These are phyloP conservation scores for Pluvialis apricaria DNA, from an alignment of 2,113 vertebrate genomes.

Conservation along the genomic window DNA sequence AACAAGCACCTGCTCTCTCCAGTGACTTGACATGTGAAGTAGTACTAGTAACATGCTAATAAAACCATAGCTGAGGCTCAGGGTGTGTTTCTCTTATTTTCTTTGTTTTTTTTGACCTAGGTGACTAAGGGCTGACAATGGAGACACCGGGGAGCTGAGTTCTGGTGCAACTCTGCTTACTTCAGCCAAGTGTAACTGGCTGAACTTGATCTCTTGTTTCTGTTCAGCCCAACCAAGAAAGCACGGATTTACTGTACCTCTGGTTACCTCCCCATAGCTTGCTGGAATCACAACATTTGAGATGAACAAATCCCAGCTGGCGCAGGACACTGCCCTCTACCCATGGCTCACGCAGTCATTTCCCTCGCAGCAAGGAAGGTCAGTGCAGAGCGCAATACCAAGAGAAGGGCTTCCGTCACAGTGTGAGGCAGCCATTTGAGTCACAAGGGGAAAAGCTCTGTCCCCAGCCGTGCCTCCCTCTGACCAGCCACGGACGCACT, in stretches of 20 bases:
- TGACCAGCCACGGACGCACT: fast-evolving
- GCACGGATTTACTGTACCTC: neutral
- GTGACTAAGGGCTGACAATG: neutral
- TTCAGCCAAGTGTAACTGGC: conserved; percentile 17
- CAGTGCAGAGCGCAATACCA: neutral
- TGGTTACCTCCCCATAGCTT: neutral
- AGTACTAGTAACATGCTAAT: neutral
- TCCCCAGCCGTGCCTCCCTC: neutral
- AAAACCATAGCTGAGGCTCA: neutral
- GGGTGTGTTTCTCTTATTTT: neutral
- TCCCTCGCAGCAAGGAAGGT: neutral
- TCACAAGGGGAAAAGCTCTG: neutral
- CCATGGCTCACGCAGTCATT: neutral
- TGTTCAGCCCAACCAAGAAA: neutral
- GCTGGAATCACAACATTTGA: fast-evolving
- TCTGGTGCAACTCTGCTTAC: neutral
- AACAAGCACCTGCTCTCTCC: fast-evolving
- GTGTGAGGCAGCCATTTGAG: neutral
- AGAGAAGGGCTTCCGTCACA: neutral
- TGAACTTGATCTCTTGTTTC: conserved; percentile 17
- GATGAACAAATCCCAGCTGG: neutral
- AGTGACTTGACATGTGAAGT: neutral
- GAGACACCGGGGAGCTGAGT: neutral
- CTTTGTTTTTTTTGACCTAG: neutral
- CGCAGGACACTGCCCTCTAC: neutral